Percentiles rank a stretch among this genome's conserved stretches.
These are phyloP conservation scores for Azemiops feae DNA, from an alignment of 2,113 vertebrate genomes.

Conservation along the genomic window DNA sequence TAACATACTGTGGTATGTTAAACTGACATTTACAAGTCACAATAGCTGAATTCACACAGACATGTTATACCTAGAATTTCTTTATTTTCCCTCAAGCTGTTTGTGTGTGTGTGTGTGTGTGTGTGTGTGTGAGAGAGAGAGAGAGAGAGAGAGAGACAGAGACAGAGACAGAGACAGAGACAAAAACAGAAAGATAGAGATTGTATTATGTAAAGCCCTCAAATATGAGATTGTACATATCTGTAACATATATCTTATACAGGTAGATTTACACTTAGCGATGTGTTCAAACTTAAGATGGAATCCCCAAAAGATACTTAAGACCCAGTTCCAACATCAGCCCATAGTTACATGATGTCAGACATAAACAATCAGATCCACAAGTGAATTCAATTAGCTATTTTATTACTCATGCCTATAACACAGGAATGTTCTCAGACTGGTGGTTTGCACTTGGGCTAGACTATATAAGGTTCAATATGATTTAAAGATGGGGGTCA, in stretches of 20 bases:
- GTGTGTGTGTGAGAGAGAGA: neutral
- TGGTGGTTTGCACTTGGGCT: neutral
- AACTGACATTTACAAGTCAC: neutral
- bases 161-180: rapidly evolving
- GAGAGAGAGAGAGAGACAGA: neutral
- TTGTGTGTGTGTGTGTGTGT: neutral
- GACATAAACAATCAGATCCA: neutral
- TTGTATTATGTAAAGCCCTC: neutral
- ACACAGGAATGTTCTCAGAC: neutral
- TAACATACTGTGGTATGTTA: neutral
- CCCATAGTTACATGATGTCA: neutral
- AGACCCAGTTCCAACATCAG: neutral
- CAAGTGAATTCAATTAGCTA: neutral
- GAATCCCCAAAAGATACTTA: neutral
- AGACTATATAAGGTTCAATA: too few species aligned
- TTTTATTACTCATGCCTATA: neutral
- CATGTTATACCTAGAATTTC: neutral
- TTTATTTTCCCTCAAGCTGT: neutral
- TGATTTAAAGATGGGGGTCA: neutral
- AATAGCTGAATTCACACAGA: neutral
- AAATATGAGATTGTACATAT: neutral
- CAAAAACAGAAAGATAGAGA: too few species aligned
- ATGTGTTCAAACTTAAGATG: neutral
- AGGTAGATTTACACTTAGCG: neutral
- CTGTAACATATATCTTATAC: neutral